A percentile compares a stretch with the other conserved stretches of the same genome.
Evolutionary conservation across 2,113 vertebrate genomes (phyloP).

Genomic region (Bungarus multicinctus): DNA sequence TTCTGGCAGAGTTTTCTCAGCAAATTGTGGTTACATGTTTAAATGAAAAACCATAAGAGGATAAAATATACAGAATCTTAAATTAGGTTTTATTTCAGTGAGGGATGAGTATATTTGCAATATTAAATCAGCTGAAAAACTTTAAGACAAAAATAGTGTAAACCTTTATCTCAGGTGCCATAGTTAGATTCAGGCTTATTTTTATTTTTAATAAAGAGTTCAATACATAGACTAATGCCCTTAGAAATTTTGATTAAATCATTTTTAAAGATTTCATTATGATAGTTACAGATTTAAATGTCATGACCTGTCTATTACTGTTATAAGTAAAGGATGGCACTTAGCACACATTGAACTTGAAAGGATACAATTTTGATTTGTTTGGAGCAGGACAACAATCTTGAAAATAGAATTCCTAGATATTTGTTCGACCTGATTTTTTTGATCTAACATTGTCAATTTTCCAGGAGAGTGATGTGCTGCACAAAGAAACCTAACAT

Average conservation of each 20-base stretch:
- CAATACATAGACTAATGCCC: background rate
- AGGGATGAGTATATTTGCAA: background rate
- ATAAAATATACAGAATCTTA: background rate
- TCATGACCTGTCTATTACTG: background rate
- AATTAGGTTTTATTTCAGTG: background rate
- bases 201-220: background rate
- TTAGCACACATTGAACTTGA: background rate
- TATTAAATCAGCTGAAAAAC: background rate
- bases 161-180: background rate
- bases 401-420: background rate
- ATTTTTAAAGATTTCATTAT: background rate
- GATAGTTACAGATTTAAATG: background rate
- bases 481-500: background rate
- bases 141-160: background rate
- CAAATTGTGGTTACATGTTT: background rate
- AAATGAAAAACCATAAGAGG: background rate
- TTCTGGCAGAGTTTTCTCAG: background rate
- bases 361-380: background rate
- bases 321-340: background rate
- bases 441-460: background rate
- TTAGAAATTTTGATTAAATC: background rate
- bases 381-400: background rate
- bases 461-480: background rate
- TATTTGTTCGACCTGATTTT: background rate
- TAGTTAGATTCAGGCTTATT: background rate